Base-by-base conservation (phyloP, 2,113 vertebrate species). In the Eurystomus gularis region DNA sequence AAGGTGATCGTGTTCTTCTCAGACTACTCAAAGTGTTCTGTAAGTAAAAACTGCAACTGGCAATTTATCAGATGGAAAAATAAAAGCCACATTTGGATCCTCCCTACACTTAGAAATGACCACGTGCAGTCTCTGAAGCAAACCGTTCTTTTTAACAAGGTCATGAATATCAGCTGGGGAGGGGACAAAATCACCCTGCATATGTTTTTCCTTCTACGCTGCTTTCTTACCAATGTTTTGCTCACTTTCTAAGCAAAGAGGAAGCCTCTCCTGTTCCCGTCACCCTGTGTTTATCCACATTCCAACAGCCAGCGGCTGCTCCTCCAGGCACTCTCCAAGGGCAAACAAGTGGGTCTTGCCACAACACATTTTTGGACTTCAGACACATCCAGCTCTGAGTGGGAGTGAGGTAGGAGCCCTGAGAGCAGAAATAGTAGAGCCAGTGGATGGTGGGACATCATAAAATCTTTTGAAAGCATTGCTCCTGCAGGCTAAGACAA, bases 201-300 rank as follows among this genome's bases (percentile, higher is more conserved):
- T 48, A n/a, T 97, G 92, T 97, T 98, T 98, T 97, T 95, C 81
- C 88, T 96, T 91, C 94, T 35, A 73, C 4, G 19, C 39, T 93
- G 57, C 60, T 52, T 94, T 96, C 94, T 95, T 48, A 88, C 86
- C 31, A 28, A 97, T 97, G 96, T 97, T 98, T 97, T 97, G 86
- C 94, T 98, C 96, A 93, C 96, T 97, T 98, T 98, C 97, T 95
- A 98, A 97, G 97, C 97, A 97, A 97, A 97, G 60, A 97, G 96
- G 97, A 98, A 98, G 94, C 96, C 94, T 97, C 97, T 94, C 96
- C 96, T 95, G 95, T 97, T 97, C 97, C 97, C 70, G 10, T 85
- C 94, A 96, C 72, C 88, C 82, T 10, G 24, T 96, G 93, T 97
- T 98, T 97, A 95, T 71, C 92, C 97, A 94, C 84, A 97, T 91